A percentile compares a stretch with the other conserved stretches of the same genome.
Conservation (phyloP, 2,113 vertebrate genomes). For the Podarcis muralis region DNA sequence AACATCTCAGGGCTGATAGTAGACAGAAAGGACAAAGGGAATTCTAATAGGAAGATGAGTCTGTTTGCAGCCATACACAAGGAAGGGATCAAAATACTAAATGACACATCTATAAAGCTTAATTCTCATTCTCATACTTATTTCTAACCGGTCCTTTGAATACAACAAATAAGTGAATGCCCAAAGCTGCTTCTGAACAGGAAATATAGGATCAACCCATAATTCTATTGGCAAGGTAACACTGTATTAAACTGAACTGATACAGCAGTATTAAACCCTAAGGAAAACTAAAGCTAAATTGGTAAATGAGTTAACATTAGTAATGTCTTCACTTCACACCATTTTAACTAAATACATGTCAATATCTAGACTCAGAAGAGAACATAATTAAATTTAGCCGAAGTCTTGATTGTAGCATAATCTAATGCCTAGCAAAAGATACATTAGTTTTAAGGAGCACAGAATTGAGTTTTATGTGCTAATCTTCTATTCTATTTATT, state of each 20-base stretch:
- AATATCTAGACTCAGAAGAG: background rate
- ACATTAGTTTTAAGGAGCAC: slow-evolving; percentile 21
- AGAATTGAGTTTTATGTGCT: slow-evolving; percentile 19
- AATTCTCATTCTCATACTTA: background rate
- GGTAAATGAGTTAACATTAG: background rate
- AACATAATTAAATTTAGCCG: background rate
- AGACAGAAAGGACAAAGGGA: background rate
- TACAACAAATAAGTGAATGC: too few species aligned
- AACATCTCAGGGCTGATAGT: background rate
- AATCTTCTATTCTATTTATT: slow-evolving; percentile 18
- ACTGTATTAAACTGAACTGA: background rate
- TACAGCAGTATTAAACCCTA: background rate
- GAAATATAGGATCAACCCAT: background rate
- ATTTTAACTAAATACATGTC: background rate
- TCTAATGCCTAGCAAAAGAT: background rate
- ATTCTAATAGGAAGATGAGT: background rate
- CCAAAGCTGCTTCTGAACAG: background rate
- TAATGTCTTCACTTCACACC: background rate
- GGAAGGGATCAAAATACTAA: background rate
- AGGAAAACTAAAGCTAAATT: background rate
- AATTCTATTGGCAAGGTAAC: background rate
- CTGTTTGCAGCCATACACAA: background rate
- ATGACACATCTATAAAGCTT: background rate
- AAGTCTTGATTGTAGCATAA: slow-evolving; percentile 9
- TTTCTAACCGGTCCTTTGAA: background rate